These are phyloP conservation scores for Ptilodon capucinus DNA, from an alignment of 2,888 invertebrate genomes.

Conservation along the genomic window DNA sequence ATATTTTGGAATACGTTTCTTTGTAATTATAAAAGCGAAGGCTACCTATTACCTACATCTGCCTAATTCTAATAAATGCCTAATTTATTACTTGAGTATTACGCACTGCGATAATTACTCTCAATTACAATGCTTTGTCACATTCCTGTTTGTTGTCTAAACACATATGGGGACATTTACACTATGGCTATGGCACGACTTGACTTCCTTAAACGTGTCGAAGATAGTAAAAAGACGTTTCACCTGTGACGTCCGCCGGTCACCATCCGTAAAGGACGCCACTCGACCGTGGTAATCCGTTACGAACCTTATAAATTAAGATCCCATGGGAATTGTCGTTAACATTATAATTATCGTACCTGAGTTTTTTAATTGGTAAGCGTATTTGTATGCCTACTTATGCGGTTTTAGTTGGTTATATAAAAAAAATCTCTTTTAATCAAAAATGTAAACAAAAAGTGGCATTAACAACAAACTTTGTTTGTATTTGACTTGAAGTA, in stretches of 20 bases:
- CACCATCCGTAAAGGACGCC: constrained; percentile 60
- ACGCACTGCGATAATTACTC: too few species aligned
- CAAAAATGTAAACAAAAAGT: constrained; percentile 12
- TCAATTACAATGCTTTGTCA: background rate
- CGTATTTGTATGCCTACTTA: background rate
- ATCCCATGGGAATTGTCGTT: constrained; percentile 30
- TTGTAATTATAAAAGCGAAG: too few species aligned
- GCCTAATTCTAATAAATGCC: too few species aligned
- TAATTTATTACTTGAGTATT: too few species aligned
- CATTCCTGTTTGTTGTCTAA: background rate
- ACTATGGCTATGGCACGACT: background rate
- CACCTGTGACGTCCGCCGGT: constrained; percentile 63
- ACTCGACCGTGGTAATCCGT: constrained; percentile 73
- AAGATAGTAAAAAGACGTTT: constrained; percentile 17
- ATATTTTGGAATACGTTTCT: too few species aligned
- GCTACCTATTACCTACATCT: too few species aligned
- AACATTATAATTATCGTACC: background rate
- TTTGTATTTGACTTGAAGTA: constrained; percentile 15
- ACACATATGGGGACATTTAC: too few species aligned
- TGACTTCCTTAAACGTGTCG: constrained; percentile 11
- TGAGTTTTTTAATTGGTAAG: background rate
- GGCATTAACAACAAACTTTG: constrained; percentile 13
- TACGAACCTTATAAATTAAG: constrained; percentile 41
- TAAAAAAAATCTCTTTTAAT: background rate
- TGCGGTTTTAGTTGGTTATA: too few species aligned